Evolutionary conservation across 1,140 invertebrate genomes (phyloP), one percentile per base, ranked within the genome.

Genomic region (Mesaphorura yosii): DNA sequence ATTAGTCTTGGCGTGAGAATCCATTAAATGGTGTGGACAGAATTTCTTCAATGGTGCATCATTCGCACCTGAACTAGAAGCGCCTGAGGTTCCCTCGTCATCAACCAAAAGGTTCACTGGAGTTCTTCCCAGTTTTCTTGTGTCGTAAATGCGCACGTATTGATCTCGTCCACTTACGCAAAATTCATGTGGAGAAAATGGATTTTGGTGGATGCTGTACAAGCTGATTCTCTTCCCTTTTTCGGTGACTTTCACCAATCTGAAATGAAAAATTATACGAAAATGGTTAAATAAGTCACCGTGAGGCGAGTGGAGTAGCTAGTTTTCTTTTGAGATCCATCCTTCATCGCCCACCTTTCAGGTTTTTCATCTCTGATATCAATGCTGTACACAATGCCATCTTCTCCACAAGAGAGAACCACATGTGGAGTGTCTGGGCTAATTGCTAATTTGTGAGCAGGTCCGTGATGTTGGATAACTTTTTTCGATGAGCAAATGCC

Each of bases 121-220:
- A 26, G 22, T 10, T 10, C 17, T 46, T n/a, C n/a, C n/a, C 22
- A 72, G 60, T 62, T 76, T 80, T 64, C 86, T 74, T 60, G 77
- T 74, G 66, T 90, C 86, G 61, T 84, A 89, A 39, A 86, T 60
- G 53, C 73, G 58, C 10, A 75, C 67, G 62, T 62, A 76, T 51
- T 74, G 70, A 66, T 78, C 76, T 52, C 74, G 64, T 19, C 91
- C 91, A 45, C 82, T 77, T 26, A 95, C 77, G 66, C 83, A 83
- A 69, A 93, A 85, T 72, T 93, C 80, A 51, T 79, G 70, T 12
- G 76, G 72, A 55, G 83, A 80, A 40, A 80, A 70, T 7, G 90
- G 90, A 76, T 96, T 84, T 27, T 78, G 78, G 59, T 83, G 74
- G 64, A 97, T 84, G 66, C 86, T 90, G 70, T 90, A 94, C 39